Conservation (phyloP, 2,888 invertebrate species). For the Noctua pronuba region DNA sequence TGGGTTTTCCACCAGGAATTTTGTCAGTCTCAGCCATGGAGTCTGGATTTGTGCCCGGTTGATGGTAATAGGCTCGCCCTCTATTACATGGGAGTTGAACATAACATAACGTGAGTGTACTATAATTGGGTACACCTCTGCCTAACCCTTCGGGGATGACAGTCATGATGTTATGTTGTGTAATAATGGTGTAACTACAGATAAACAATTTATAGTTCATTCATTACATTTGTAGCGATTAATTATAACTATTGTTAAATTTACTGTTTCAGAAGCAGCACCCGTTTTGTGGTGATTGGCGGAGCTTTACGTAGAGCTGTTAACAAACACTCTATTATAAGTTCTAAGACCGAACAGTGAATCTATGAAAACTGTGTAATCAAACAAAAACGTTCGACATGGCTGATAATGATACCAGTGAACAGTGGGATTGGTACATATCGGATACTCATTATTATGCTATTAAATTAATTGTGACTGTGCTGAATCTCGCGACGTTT, state of each 20-base stretch:
- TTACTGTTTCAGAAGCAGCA: background rate
- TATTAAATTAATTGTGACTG: background rate
- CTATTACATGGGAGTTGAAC: too few species aligned
- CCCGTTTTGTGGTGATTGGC: background rate
- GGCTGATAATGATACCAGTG: background rate
- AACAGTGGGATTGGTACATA: background rate
- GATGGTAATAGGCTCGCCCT: too few species aligned
- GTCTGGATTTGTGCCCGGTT: too few species aligned
- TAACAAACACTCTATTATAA: background rate
- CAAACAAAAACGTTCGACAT: background rate
- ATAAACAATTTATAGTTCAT: background rate
- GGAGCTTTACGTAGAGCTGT: background rate
- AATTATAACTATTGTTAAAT: background rate
- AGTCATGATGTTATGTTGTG: too few species aligned
- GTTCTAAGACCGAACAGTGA: background rate
- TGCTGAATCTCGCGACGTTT: constrained; percentile 4
- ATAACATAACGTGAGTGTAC: background rate
- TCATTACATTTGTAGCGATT: background rate
- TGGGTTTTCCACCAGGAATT: too few species aligned
- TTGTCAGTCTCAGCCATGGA: too few species aligned
- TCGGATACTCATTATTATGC: background rate
- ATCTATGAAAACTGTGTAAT: background rate
- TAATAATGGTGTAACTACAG: background rate
- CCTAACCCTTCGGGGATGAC: too few species aligned
- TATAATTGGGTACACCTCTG: too few species aligned